These are phyloP conservation scores for Popillia japonica DNA, from an alignment of 1,140 invertebrate genomes.

Conservation along the genomic window DNA sequence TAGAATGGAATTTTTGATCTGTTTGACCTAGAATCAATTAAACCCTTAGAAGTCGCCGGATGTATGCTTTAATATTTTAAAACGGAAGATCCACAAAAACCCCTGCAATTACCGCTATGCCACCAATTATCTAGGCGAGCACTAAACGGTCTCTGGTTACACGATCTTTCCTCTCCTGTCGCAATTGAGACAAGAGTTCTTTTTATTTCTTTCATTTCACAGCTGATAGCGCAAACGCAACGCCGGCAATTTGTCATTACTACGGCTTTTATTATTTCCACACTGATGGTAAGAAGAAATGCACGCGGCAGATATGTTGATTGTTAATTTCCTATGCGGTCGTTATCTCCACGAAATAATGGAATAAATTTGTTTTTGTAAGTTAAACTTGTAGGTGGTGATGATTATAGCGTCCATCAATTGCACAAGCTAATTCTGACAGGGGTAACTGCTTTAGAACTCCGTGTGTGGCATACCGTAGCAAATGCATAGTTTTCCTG, in stretches of 20 bases:
- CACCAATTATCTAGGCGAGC: neutral
- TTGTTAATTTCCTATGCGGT: neutral
- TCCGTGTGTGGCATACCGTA: too few relatives aligned
- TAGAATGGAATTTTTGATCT: neutral
- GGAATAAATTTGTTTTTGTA: neutral
- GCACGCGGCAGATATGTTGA: slow-evolving; percentile 4
- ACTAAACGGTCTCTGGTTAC: slow-evolving; percentile 4
- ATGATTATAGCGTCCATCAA: neutral
- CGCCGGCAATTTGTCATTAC: slow-evolving; percentile 1
- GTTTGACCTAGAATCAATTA: neutral
- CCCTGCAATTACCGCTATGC: neutral
- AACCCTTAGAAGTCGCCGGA: neutral
- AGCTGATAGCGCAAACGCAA: neutral
- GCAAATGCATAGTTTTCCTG: too few relatives aligned
- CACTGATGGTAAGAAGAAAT: neutral
- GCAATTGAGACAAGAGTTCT: neutral
- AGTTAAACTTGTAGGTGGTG: neutral
- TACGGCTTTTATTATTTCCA: neutral
- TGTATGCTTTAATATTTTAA: neutral
- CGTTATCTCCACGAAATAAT: neutral
- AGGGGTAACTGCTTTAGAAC: too few relatives aligned
- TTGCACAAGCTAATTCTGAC: too few relatives aligned
- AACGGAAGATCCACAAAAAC: neutral
- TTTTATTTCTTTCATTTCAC: slow-evolving; percentile 11
- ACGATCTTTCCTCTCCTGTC: neutral